Base-by-base conservation (phyloP, 1,140 invertebrate genomes). In the Drosophila subobscura region DNA sequence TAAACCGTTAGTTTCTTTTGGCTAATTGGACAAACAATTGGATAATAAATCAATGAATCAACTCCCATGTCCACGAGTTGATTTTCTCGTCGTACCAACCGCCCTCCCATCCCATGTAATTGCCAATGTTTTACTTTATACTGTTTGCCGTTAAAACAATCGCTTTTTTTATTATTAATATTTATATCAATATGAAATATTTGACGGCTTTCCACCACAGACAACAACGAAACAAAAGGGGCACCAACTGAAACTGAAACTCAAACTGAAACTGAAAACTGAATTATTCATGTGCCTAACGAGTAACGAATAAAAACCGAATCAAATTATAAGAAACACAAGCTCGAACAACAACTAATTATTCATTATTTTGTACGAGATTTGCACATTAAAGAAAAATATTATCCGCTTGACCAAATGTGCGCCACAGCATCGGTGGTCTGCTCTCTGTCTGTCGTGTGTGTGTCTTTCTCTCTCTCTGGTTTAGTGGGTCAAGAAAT, bases 401-500 rank as follows among this genome's bases (percentile, higher is more conserved):
- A 63, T 55, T 27, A 54, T 25, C 8, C n/a, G 58, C 52, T 64
- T 65, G 71, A 54, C 72, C 72, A 74, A 74, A 74, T 74, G 33
- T 12, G 72, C 61, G 71, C 61, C 60, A n/a, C 65, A 70, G 71
- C 71, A 65, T 73, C 59, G 60, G 67, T 74, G 71, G 71, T 73
- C 70, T 37, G 33, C 33, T 37, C 8, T 37, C 33, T 12, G 33
- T 33, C 33, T 12, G 33, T 12, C 29, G 8, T 33, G 29, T 3
- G 6, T 29, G 29, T 7, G 29, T 37, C 1, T 37, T 5, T 16
- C 2, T 51, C 40, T 7, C 59, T 83, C 83, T 68, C 78, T 90
- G 77, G 86, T 90, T 90, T 80, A 90, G 77, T 90, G 75, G 89
- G 88, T 90, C 89, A 90, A 89, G 75, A 77, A 90, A 85, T 90